Evolutionary conservation across 2,797 vertebrate species (phyloP), one percentile per base, ranked within the genome.

Genomic region (Pteropus rufus): DNA sequence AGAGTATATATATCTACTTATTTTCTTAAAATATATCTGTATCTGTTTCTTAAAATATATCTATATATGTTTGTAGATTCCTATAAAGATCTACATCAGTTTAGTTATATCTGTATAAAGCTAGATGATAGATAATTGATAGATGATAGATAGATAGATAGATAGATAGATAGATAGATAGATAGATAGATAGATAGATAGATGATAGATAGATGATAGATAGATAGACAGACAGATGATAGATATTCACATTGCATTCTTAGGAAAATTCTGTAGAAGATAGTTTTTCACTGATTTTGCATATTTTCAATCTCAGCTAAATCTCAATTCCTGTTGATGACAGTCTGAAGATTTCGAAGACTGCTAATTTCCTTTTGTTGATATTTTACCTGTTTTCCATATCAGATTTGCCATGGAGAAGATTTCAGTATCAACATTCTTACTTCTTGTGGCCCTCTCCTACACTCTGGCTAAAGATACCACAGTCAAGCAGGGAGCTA

Each of bases 391-490:
- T 18, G 65, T 83, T 95, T 96, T 87, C 75, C 67, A 1, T 23
- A 72, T 52, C 94, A 99, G 98, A 94, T 67, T 93, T 91, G 98
- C 96, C 97, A 99, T 99, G 99, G 98, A 99, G 96, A 99, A 99
- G 98, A 98, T 93, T 21, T 97, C 98, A 0, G 18, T 98, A 89
- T 98, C 98, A 0, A 0, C 98, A 3, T 91, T 99, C 98, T 96
- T 99, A 96, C 98, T 99, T 86, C 97, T 99, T 3, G 77, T 99
- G 83, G 98, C 98, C 70, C 64, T 99, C 93, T 98, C 99, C 64
- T 98, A 98, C 12, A 84, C 98, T 29, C 96, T 99, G 97, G 99
- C 98, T 49, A 99, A 99, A 97, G 99, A 99, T 0, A 72, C 18
- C 49, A 96, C 98, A 0, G 98, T 98, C 44, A 99, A 99, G 96